Base-by-base conservation (phyloP, 1,140 invertebrate species). In the Saccostrea cuccullata region DNA sequence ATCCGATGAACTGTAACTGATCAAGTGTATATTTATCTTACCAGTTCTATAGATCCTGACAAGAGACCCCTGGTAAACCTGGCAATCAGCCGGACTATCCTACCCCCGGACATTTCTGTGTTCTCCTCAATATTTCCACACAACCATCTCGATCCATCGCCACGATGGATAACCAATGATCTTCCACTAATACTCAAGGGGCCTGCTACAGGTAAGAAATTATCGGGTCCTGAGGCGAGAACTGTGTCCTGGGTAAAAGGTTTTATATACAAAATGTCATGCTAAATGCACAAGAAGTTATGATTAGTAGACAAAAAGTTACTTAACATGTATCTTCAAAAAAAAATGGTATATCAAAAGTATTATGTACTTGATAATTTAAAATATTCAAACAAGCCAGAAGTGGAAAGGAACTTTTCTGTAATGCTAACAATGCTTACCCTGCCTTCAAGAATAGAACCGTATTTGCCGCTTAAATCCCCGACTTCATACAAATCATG, bases 391-490 rank as follows among this genome's bases (percentile, higher is more conserved):
- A 47, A 47, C 47, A 47, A n/a, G n/a, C n/a, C n/a, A n/a, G n/a
- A n/a, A n/a, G n/a, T n/a, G 47, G 47, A 47, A 47, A 47, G 0
- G 2, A 67, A 67, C 5, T 4, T 64, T 47, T 47, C 47, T 47
- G 47, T 47, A 47, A 82, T 6, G 5, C 6, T 47, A 47, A 47
- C 5, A 47, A 6, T 47, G 11, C 64, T 84, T 8, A 96, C 95
- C 36, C 93, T 90, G 23, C 93, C 91, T n/a, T 92, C 93, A 9
- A 92, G 90, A 13, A 96, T 89, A 5, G 89, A 89, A 0, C 98
- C 98, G 94, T 98, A 96, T 95, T 99, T 99, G 13, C 98, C 98
- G 82, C 97, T 97, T 9, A 99, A 94, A 95, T 99, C 98, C 0
- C 98, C 98, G 91, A 98, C 96, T 95, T 97, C 97, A 55, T 91